A percentile compares a stretch with the other conserved stretches of the same genome.
These are phyloP conservation scores for Drosophila ironensis DNA, from an alignment of 1,140 invertebrate genomes.

Conservation along the genomic window DNA sequence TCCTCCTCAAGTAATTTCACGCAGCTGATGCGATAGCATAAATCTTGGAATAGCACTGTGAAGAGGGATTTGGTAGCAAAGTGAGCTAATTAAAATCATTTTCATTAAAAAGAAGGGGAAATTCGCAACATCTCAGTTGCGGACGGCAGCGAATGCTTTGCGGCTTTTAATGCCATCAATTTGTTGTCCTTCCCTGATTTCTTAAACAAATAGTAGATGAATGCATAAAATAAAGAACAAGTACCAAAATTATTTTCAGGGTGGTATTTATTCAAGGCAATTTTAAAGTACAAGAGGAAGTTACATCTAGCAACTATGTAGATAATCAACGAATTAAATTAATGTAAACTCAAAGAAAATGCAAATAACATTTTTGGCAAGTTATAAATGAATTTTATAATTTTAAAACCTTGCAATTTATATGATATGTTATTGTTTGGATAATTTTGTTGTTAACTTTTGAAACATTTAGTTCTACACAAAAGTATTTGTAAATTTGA, in stretches of 20 bases:
- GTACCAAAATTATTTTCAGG: too few species aligned
- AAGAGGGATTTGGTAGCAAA: not conserved
- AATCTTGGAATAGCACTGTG: constrained; percentile 19
- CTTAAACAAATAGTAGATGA: constrained; percentile 15
- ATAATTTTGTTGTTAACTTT: too few species aligned
- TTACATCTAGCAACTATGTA: too few species aligned
- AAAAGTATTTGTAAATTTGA: not conserved
- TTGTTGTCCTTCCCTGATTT: constrained; percentile 35
- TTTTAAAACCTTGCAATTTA: too few species aligned
- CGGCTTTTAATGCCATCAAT: constrained; percentile 46
- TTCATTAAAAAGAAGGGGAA: constrained; percentile 50
- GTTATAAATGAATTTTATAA: too few species aligned
- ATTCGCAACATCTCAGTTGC: constrained; percentile 43
- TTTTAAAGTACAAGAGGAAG: too few species aligned
- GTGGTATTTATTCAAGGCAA: too few species aligned
- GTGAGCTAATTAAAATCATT: constrained; percentile 47
- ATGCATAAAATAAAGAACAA: constrained; percentile 13
- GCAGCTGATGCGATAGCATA: constrained; percentile 58
- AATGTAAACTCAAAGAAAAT: too few species aligned
- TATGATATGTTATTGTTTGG: too few species aligned
- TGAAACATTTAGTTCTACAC: too few species aligned
- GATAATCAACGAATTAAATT: too few species aligned
- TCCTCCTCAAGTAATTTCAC: constrained; percentile 39
- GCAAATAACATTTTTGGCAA: too few species aligned
- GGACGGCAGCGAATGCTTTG: constrained; percentile 10